Base-by-base conservation (phyloP, 2,113 vertebrate species). In the Cynocephalus volans region DNA sequence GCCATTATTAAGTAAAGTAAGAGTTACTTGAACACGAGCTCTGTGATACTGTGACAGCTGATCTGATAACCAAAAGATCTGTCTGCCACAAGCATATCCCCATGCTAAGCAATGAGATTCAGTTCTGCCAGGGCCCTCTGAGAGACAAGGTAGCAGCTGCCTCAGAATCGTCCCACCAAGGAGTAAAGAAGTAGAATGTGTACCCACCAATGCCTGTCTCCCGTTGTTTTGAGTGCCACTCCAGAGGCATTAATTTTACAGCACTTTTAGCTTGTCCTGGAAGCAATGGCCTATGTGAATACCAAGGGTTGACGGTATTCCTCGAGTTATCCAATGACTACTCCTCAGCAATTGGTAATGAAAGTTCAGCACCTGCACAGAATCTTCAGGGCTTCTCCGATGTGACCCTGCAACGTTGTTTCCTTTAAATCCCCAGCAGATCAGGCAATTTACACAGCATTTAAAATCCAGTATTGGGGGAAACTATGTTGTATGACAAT, bases 401-500 rank as follows among this genome's bases (percentile, higher is more conserved):
- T 28, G 24, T 33, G 41, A 56, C 41, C 72, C 50, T 52, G 33
- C 24, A 28, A 15, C 56, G 10, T 41, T 52, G 24, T 58, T 26
- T 24, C 23, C 41, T 41, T 41, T 41, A 41, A 41, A 77, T 31
- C 62, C 48, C 50, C 36, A 64, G 26, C 17, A 72, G n/a, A 60
- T 33, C 24, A 28, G 7, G 36, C 54, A 15, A 76, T 33, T 60
- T 52, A 36, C 31, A 48, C 4, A 2, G 6, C 33, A 15, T 31
- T 87, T 75, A 82, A 10, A 87, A 60, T 36, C 41, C 52, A 33
- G 14, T 12, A 11, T 4, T 12, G 45, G 11, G 33, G 33, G 28
- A 70, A 58, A 48, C 0, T 0, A 0, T 41, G 18, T 31, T 5
- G 0, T 24, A 5, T n/a, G 76, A 31, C 6, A 24, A 4, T 24